Evolutionary conservation across 2,113 vertebrate genomes (phyloP), one percentile per base, ranked within the genome.

Genomic region (Pteronura brasiliensis): DNA sequence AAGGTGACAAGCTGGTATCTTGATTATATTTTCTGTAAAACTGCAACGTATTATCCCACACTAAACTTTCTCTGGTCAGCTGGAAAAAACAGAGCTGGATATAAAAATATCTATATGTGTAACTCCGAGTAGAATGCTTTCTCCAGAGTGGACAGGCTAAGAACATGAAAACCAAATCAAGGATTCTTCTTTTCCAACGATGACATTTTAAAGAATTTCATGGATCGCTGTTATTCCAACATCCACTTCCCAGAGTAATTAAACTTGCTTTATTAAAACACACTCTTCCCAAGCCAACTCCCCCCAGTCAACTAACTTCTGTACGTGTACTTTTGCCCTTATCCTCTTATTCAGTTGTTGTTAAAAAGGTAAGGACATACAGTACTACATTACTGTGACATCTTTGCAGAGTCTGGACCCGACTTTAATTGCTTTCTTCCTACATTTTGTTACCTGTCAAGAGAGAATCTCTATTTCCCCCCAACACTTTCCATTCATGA

Each of bases 81-180:
- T 83, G 55, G 57, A 21, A 36, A 27, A 65, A 61, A 52, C 25
- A 57, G 6, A 85, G 63, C 15, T 79, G 31, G 77, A 93, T 89
- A 91, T 42, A 90, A 96, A 97, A 95, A 88, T 8, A 27, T 86
- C 86, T 79, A 0, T 72, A 27, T 27, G 13, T 49, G 3, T 67
- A 96, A 83, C 42, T 31, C 55, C 42, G 15, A 65, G 11, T 17
- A 47, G 63, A 61, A 52, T 6, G 72, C 52, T 77, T 76, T 89
- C 82, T 95, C 55, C 29, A 42, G 63, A 93, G 55, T 20, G 49
- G 34, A 61, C 15, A 71, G 21, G 59, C 36, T 92, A 80, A 96
- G 39, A 90, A 95, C n/a, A 31, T 76, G 42, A 90, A 97, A 94
- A 91, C 36, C 88, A 95, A 95, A 88, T 47, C 67, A 74, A 94